Evolutionary conservation across 2,113 vertebrate genomes (phyloP), one percentile per base, ranked within the genome.

Genomic region (Dasyornis broadbenti): DNA sequence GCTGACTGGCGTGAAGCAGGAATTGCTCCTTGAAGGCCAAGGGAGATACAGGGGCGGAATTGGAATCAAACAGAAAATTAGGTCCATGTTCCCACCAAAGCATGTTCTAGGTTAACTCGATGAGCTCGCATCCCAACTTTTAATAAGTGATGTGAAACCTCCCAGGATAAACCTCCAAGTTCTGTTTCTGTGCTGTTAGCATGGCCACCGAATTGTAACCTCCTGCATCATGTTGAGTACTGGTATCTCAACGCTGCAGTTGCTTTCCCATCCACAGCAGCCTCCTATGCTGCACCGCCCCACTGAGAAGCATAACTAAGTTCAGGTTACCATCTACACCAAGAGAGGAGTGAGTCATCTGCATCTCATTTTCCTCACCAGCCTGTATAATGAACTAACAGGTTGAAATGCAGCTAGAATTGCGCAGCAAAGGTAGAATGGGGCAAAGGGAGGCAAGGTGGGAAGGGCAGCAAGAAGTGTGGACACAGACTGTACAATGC

Each of bases 271-370:
- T 76, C 82, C 80, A 60, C 82, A 98, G 97, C 96, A 98, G 93
- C 97, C 96, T 9, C 65, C 97, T 27, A 98, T 96, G 69, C 94
- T 97, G 87, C 96, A 98, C 15, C 49, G 94, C 42, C 96, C 98
- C 0, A 45, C 97, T 80, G 96, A 98, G 57, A 96, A 96, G 23
- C 97, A 97, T 63, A 97, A 97, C 89, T 96, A 95, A 92, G 92
- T 98, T 71, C 95, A 94, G 71, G 97, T 98, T 57, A 97, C 68
- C 4, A 71, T 95, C 68, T 88, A 53, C 9, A 69, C 35, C 1
- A 98, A 95, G 82, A 92, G 70, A 1, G 81, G 93, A 97, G 98
- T 97, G 90, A 95, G 94, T 77, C 49, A 47, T 15, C 19, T 40
- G 21, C 1, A 0, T 47, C 56, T 88, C 45, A 4, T 69, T 69